A percentile compares a stretch with the other conserved stretches of the same genome.
Evolutionary conservation across 2,888 invertebrate species (phyloP).

Genomic region (Aleiodes alternator): DNA sequence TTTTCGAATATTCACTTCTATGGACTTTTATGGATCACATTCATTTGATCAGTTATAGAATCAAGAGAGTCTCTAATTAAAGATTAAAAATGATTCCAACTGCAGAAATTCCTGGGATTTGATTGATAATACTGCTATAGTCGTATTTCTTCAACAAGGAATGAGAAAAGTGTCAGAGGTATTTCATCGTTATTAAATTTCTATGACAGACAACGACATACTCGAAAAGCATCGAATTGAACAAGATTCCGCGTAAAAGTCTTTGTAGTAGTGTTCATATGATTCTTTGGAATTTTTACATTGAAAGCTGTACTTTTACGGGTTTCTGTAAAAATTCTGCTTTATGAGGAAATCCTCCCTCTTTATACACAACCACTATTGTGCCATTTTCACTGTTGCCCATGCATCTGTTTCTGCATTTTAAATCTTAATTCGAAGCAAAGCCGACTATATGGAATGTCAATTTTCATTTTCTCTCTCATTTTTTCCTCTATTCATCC

Average conservation of each 20-base stretch:
- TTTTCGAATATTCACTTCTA: no score
- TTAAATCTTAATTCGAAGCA: conserved; percentile 51
- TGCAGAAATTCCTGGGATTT: no score
- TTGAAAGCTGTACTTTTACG: conserved; percentile 42
- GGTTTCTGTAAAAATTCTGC: conserved; percentile 8
- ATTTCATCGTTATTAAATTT: no score
- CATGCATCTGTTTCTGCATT: conserved; percentile 54
- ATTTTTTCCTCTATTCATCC: not conserved
- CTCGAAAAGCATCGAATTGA: no score
- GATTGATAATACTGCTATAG: no score
- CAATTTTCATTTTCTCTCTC: conserved; percentile 32
- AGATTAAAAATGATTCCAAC: no score
- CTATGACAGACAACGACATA: no score
- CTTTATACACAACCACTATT: conserved; percentile 22
- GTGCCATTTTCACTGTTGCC: conserved; percentile 23
- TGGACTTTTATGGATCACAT: no score
- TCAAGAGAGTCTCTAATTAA: no score
- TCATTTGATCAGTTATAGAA: no score
- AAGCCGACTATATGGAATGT: conserved; percentile 40
- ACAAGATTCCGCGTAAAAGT: not conserved
- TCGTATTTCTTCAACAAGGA: no score
- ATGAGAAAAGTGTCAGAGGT: no score
- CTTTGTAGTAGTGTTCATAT: not conserved
- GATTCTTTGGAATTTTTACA: not conserved
- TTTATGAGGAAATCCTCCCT: conserved; percentile 9